Percentiles rank a stretch among this genome's conserved stretches.
phyloP scores from a whole-genome alignment of 1,140 invertebrate species.

The Ooceraea biroi region DNA sequence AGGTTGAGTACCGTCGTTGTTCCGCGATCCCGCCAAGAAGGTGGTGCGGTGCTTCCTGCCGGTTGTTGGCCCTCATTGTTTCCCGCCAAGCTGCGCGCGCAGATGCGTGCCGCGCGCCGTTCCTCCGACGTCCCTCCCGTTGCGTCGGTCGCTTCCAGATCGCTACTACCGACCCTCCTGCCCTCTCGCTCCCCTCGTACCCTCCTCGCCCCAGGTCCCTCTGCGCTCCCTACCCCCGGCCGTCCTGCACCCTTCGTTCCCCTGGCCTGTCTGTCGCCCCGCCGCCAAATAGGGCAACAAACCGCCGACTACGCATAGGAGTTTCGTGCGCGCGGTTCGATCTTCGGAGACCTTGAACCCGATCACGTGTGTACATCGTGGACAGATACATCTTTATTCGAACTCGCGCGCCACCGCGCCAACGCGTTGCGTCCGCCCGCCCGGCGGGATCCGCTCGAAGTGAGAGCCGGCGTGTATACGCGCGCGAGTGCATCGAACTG shows the following conservation, averaged over 20 bases:
- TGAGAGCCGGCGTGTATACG: slow-evolving; percentile 48
- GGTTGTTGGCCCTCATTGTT: slow-evolving; percentile 74
- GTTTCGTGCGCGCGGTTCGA: slow-evolving; percentile 58
- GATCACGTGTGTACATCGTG: slow-evolving; percentile 66
- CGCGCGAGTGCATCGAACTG: slow-evolving; percentile 54
- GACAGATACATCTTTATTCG: slow-evolving; percentile 59
- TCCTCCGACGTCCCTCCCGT: slow-evolving; percentile 22
- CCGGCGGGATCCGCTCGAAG: neutral
- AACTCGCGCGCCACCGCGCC: slow-evolving; percentile 17
- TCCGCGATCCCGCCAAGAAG: slow-evolving; percentile 72
- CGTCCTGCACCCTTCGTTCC: slow-evolving; percentile 11
- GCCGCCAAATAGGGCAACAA: slow-evolving; percentile 73
- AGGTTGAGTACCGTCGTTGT: slow-evolving; percentile 67
- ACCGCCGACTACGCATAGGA: slow-evolving; percentile 68
- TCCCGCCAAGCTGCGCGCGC: slow-evolving; percentile 78
- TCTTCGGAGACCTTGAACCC: slow-evolving; percentile 75
- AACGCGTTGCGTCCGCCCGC: neutral
- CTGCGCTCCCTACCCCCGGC: neutral
- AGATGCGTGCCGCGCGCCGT: slow-evolving; percentile 33
- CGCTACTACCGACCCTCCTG: slow-evolving; percentile 19
- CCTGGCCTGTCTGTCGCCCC: slow-evolving; percentile 53
- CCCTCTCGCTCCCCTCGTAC: neutral
- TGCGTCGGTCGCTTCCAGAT: slow-evolving; percentile 23
- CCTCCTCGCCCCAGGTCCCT: too few species aligned
- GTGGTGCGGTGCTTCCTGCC: slow-evolving; percentile 61